These are phyloP conservation scores for Lordiphosa collinella DNA, from an alignment of 1,140 invertebrate species.

Conservation along the genomic window DNA sequence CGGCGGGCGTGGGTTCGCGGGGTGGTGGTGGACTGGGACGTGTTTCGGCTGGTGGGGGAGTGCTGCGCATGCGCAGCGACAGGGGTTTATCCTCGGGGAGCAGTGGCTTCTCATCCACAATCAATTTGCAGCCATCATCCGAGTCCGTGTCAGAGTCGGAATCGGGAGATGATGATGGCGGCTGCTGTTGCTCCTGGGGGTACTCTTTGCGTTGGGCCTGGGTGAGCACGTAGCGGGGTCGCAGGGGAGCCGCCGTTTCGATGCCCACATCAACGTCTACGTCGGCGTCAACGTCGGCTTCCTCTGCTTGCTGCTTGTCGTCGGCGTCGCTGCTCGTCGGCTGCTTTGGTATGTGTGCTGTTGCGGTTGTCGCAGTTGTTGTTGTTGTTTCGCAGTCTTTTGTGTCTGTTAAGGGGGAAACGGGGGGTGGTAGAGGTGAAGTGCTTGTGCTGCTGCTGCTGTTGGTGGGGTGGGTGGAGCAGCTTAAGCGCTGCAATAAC, in stretches of 20 bases:
- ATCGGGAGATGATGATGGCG: conserved; percentile 13
- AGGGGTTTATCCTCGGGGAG: conserved; percentile 79
- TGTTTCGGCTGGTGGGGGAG: conserved; percentile 81
- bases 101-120: conserved; percentile 80
- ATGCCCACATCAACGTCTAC: conserved; percentile 46
- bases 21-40: conserved; percentile 80
- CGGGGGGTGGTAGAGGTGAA: conserved; percentile 14
- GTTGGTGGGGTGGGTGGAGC: conserved; percentile 22
- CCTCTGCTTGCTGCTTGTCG: conserved; percentile 9
- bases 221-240: conserved; percentile 84
- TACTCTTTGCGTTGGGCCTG: conserved; percentile 90
- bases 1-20: conserved; percentile 72
- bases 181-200: conserved; percentile 68
- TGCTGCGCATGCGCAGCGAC: conserved; percentile 70
- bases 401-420: conserved; percentile 45
- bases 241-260: conserved; percentile 82
- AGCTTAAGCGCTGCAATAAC: conserved; percentile 55
- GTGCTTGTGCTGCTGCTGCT: conserved; percentile 18
- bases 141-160: conserved; percentile 39
- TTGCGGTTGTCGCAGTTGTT: conserved; percentile 23
- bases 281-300: conserved; percentile 34
- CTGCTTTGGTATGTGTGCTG: conserved; percentile 51
- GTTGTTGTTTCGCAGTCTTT: conserved; percentile 54
- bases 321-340: conserved; percentile 18
- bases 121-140: conserved; percentile 70